phyloP scores from a whole-genome alignment of 2,113 vertebrate genomes.

The Carettochelys insculpta region DNA sequence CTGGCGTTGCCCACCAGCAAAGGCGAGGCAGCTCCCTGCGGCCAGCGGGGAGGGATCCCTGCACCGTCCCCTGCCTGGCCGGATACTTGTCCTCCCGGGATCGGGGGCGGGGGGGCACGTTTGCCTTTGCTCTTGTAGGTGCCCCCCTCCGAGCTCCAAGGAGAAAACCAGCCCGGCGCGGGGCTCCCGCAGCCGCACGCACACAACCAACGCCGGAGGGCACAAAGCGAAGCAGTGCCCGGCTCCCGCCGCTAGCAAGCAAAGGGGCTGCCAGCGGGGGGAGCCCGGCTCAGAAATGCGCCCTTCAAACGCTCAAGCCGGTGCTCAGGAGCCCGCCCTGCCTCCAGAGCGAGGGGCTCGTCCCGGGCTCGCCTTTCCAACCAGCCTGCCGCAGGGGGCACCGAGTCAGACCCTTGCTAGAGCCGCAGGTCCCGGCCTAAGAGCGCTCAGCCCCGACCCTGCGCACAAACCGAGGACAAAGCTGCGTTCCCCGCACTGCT shows the following conservation, averaged over 20 bases:
- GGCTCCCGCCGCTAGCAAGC: background rate
- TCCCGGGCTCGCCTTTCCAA: background rate
- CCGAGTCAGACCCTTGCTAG: background rate
- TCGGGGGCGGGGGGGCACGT: background rate
- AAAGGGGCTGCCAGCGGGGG: background rate
- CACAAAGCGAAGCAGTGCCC: background rate
- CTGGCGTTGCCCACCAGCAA: background rate
- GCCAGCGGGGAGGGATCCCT: background rate
- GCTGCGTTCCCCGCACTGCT: background rate
- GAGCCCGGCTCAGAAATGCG: too few species aligned
- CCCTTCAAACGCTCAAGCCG: background rate
- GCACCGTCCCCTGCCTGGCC: background rate
- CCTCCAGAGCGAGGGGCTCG: background rate
- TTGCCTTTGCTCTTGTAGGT: background rate
- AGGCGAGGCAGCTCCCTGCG: background rate
- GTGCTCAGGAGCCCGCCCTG: background rate
- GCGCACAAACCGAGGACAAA: background rate
- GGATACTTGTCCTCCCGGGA: background rate
- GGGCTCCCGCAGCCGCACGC: background rate
- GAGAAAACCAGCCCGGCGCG: background rate
- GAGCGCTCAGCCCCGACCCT: background rate
- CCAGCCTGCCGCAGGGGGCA: background rate
- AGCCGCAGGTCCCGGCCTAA: background rate
- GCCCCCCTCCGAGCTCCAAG: background rate
- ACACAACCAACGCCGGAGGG: background rate